phyloP scores from a whole-genome alignment of 1,140 invertebrate species.

The Asbolus verrucosus region DNA sequence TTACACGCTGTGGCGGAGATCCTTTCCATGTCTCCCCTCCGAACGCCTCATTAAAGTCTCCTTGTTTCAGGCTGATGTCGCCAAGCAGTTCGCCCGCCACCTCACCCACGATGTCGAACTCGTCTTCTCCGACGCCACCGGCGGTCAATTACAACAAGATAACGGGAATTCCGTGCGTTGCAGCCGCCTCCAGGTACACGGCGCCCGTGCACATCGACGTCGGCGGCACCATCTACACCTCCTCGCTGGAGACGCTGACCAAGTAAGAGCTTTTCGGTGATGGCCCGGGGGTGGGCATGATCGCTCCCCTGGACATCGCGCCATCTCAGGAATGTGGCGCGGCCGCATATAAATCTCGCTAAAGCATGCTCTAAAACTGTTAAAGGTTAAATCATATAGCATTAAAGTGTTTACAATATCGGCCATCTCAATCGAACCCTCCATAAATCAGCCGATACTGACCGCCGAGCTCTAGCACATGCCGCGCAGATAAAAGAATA shows the following conservation, averaged over 20 bases:
- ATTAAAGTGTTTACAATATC: constrained; percentile 56
- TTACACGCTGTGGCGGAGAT: too few species aligned
- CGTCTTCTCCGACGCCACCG: constrained; percentile 73
- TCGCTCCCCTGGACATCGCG: constrained; percentile 40
- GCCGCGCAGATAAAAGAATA: constrained; percentile 42
- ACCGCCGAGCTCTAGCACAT: constrained; percentile 39
- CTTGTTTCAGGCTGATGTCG: constrained; percentile 71
- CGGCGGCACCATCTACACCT: constrained; percentile 96
- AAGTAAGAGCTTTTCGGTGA: too few species aligned
- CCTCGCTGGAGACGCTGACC: constrained; percentile 94
- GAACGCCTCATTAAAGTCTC: constrained; percentile 21
- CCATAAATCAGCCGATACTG: constrained; percentile 49
- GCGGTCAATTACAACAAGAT: constrained; percentile 74
- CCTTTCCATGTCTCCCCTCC: too few species aligned
- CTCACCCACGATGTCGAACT: constrained; percentile 76
- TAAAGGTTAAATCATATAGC: constrained; percentile 55
- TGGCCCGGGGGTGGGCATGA: constrained; percentile 41
- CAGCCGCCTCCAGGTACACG: constrained; percentile 89
- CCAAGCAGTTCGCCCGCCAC: constrained; percentile 76
- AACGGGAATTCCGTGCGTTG: constrained; percentile 91
- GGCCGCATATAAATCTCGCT: constrained; percentile 50
- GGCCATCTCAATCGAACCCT: constrained; percentile 48
- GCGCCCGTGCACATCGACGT: constrained; percentile 98
- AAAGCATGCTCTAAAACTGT: constrained; percentile 53
- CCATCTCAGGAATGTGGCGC: constrained; percentile 47